phyloP scores from a whole-genome alignment of 2,888 invertebrate species.

The Axea sp. region DNA sequence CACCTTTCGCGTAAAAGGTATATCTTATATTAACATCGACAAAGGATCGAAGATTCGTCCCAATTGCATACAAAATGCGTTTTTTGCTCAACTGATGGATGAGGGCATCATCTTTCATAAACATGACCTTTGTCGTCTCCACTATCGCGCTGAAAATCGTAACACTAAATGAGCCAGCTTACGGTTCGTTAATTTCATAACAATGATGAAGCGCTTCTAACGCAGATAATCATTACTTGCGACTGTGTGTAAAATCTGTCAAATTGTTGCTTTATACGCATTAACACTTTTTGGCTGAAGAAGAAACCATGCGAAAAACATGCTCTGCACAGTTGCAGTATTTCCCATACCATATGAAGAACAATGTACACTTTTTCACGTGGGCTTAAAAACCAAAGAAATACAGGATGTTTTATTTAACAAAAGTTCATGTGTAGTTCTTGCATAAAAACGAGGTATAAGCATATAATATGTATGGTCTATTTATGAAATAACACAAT shows the following conservation, averaged over 20 bases:
- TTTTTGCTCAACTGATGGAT: conserved; percentile 1
- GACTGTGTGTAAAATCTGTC: conserved; percentile 29
- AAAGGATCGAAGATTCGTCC: conserved; percentile 27
- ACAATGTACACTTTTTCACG: too few relatives aligned
- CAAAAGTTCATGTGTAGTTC: too few relatives aligned
- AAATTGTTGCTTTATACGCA: conserved; percentile 45
- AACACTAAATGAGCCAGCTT: conserved; percentile 53
- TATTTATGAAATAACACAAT: too few relatives aligned
- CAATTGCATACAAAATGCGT: conserved; percentile 11
- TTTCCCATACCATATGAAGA: conserved; percentile 41
- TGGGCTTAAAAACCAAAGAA: too few relatives aligned
- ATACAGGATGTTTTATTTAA: too few relatives aligned
- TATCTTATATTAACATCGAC: conserved; percentile 14
- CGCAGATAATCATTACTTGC: conserved; percentile 46
- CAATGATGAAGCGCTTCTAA: conserved; percentile 55
- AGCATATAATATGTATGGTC: too few relatives aligned
- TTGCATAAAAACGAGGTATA: too few relatives aligned
- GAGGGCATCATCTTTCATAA: conserved; percentile 27
- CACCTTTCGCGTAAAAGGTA: neutral
- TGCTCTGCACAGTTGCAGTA: conserved; percentile 25
- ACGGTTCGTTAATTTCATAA: conserved; percentile 60
- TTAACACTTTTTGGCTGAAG: conserved; percentile 25
- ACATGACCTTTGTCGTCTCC: conserved; percentile 25
- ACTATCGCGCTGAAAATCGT: conserved; percentile 55
- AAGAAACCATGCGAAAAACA: conserved; percentile 17